Percentiles rank a stretch among this genome's conserved stretches.
These are phyloP conservation scores for Manis crassicaudata DNA, from an alignment of 2,797 vertebrate species.

Conservation along the genomic window DNA sequence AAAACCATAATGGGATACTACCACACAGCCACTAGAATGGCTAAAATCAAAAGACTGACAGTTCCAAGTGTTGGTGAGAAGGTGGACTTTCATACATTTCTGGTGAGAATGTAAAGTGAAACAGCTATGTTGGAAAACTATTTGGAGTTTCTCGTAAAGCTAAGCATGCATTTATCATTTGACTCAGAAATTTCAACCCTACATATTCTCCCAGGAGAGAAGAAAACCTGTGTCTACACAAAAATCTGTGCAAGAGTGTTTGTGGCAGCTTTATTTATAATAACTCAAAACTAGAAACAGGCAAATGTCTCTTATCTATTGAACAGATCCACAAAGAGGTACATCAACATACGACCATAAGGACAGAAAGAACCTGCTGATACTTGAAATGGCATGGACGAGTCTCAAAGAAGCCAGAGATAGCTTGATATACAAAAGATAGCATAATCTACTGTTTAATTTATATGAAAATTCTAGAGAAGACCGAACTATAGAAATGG, in stretches of 20 bases:
- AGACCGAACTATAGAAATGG: too few relatives aligned
- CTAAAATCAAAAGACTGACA: background rate
- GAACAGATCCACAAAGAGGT: background rate
- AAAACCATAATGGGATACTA: background rate
- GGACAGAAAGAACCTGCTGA: background rate
- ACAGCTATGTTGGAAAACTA: background rate
- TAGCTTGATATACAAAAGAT: background rate
- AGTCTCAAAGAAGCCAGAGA: background rate
- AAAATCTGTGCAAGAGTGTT: too few relatives aligned
- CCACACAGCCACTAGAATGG: background rate
- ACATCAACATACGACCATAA: fast-evolving
- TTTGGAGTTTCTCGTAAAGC: background rate
- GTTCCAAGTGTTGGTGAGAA: background rate
- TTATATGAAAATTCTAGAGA: background rate
- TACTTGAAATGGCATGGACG: background rate
- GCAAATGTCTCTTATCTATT: background rate
- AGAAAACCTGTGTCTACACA: background rate
- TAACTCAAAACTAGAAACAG: background rate
- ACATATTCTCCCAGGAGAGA: background rate
- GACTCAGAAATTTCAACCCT: background rate
- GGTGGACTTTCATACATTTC: fast-evolving
- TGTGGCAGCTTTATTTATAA: background rate
- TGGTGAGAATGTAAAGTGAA: background rate
- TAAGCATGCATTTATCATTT: background rate
- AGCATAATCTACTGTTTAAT: background rate